A percentile compares a stretch with the other conserved stretches of the same genome.
These are phyloP conservation scores for Ecdyonurus torrentis DNA, from an alignment of 2,888 invertebrate species.

Conservation along the genomic window DNA sequence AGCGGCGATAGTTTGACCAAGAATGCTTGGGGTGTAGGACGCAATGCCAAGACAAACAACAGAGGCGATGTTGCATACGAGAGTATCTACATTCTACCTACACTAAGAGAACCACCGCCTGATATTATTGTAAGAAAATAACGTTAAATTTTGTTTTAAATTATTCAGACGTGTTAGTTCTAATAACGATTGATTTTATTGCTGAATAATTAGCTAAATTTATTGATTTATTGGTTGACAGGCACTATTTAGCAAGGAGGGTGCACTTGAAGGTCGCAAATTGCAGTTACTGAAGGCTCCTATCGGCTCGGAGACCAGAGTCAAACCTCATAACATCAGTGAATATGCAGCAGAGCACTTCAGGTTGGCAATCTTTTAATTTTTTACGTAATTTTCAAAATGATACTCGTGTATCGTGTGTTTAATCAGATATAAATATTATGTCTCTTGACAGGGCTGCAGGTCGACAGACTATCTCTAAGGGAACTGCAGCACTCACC, in stretches of 20 bases:
- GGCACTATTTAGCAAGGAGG: conserved; percentile 27
- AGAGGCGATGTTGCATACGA: conserved; percentile 76
- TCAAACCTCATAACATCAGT: conserved; percentile 65
- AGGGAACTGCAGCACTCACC: conserved; percentile 44
- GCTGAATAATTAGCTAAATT: neutral
- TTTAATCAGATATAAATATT: too few relatives aligned
- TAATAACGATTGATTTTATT: neutral
- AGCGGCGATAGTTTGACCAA: conserved; percentile 59
- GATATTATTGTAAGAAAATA: conserved; percentile 37
- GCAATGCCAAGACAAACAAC: conserved; percentile 40
- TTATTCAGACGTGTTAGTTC: neutral
- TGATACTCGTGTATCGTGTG: too few relatives aligned
- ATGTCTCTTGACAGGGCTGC: too few relatives aligned
- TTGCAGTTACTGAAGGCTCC: conserved; percentile 17
- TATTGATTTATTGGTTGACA: conserved; percentile 14
- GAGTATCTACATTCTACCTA: conserved; percentile 71
- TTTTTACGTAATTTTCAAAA: neutral
- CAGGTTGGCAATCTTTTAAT: conserved; percentile 32
- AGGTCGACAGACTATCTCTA: conserved; percentile 38
- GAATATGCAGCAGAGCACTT: conserved; percentile 74
- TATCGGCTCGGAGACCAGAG: conserved; percentile 26
- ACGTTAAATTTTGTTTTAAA: neutral
- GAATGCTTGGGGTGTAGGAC: conserved; percentile 52
- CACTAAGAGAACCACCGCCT: conserved; percentile 52
- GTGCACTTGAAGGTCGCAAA: conserved; percentile 27